Evolutionary conservation across 1,140 invertebrate species (phyloP), one percentile per base, ranked within the genome.

Genomic region (Drosophila saltans): DNA sequence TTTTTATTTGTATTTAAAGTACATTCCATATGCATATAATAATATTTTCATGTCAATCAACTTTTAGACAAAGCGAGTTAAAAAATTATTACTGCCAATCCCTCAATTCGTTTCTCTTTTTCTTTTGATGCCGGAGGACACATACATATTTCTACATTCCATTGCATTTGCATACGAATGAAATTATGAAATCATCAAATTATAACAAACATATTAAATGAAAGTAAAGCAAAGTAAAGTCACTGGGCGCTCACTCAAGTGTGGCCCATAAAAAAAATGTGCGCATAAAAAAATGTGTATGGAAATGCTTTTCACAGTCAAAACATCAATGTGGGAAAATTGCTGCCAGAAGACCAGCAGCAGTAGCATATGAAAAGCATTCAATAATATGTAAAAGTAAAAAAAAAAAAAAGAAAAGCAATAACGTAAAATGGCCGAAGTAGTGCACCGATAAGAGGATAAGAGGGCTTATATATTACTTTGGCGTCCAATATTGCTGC

Each of bases 181-280:
- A 59, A 59, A 39, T 59, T 39, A 39, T 39, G 57, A 59, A 59
- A 59, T 39, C 57, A 59, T 59, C 36, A 58, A 58, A 58, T 58
- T 58, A 58, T 58, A 36, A 58, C 56, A 58, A 58, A 58, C 33
- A 36, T 36, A 58, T 58, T 36, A 58, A 58, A 58, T 58, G 3
- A 39, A 58, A 58, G 56, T 36, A 33, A 21, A 59, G 57, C 16
- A 59, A 59, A 58, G 33, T 56, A 24, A 30, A 56, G n/a, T 56
- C 55, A 59, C 30, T 10, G 57, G 36, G 33, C 36, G 57, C 16
- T 59, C 33, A 39, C 57, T 59, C 57, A 59, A 59, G 57, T 59
- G 57, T 52, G 45, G 21, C 45, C 45, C 45, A 52, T 52, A 52
- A 52, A 52, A 52, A 52, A 52, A 26, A 52, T 52, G 45, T 52